phyloP scores from a whole-genome alignment of 2,888 invertebrate species.

The Lasioglossum malachurum region DNA sequence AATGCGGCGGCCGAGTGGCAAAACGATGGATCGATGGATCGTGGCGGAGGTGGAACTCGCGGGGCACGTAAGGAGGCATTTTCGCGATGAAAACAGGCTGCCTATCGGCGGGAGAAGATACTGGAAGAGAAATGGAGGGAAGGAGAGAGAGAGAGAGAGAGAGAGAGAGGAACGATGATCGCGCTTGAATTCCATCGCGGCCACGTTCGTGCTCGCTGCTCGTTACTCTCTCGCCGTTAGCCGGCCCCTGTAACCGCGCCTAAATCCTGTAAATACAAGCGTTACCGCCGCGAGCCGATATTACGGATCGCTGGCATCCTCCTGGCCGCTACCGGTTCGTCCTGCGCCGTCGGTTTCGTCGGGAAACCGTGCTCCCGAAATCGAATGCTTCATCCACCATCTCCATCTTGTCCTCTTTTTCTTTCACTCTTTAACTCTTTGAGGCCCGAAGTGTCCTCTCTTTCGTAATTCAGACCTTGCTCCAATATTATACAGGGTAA shows the following conservation, averaged over 20 bases:
- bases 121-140: neutral
- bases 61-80: slow-evolving; percentile 32
- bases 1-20: neutral
- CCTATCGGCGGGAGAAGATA: slow-evolving; percentile 40
- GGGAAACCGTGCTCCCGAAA: slow-evolving; percentile 45
- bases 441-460: no score
- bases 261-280: slow-evolving; percentile 65
- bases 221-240: slow-evolving; percentile 59
- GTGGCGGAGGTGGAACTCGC: neutral
- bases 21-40: slow-evolving; percentile 20
- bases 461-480: no score
- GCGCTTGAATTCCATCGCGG: slow-evolving; percentile 68
- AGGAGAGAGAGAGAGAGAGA: slow-evolving; percentile 13
- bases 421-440: neutral
- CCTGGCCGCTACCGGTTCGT: slow-evolving; percentile 49
- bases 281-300: slow-evolving; percentile 61
- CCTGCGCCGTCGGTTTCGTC: slow-evolving; percentile 48
- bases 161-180: slow-evolving; percentile 41
- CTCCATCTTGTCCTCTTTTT: neutral
- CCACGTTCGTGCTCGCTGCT: slow-evolving; percentile 53
- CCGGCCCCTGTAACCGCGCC: slow-evolving; percentile 61
- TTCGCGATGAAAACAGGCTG: slow-evolving; percentile 41
- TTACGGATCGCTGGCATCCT: slow-evolving; percentile 64
- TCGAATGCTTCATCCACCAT: slow-evolving; percentile 33
- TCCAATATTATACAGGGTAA: no score